Conservation (phyloP, 2,113 vertebrate species). For the Capreolus pygargus region DNA sequence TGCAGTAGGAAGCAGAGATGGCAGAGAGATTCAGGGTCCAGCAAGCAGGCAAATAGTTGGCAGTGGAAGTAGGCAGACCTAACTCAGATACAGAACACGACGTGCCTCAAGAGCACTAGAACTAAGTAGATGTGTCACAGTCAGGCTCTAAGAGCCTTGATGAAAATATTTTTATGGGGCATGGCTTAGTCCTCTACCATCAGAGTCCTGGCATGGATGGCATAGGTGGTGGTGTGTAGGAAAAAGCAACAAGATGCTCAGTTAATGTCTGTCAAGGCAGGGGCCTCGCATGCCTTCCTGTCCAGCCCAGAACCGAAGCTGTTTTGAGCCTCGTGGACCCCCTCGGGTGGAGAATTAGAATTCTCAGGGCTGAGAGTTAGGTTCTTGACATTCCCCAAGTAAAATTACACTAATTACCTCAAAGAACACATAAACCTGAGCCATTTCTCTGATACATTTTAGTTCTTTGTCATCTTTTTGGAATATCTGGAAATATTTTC, state of each 20-base stretch:
- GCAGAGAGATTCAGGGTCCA: neutral
- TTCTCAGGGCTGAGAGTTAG: neutral
- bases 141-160: neutral
- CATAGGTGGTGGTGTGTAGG: neutral
- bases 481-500: neutral
- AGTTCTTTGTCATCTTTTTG: neutral
- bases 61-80: neutral
- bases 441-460: neutral
- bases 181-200: neutral
- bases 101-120: too few species aligned
- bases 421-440: neutral
- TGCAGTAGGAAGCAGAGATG: neutral
- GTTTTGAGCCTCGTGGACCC: neutral
- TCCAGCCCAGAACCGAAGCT: neutral
- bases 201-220: neutral
- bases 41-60: neutral
- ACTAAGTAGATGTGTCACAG: neutral
- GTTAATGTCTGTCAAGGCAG: neutral
- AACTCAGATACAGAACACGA: too few species aligned
- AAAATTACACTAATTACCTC: neutral
- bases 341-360: neutral
- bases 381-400: neutral
- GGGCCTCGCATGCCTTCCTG: rapidly evolving
- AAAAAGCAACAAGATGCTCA: neutral
- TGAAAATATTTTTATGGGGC: neutral